These are phyloP conservation scores for Saguinus midas DNA, from an alignment of 2,113 vertebrate genomes.

Conservation along the genomic window DNA sequence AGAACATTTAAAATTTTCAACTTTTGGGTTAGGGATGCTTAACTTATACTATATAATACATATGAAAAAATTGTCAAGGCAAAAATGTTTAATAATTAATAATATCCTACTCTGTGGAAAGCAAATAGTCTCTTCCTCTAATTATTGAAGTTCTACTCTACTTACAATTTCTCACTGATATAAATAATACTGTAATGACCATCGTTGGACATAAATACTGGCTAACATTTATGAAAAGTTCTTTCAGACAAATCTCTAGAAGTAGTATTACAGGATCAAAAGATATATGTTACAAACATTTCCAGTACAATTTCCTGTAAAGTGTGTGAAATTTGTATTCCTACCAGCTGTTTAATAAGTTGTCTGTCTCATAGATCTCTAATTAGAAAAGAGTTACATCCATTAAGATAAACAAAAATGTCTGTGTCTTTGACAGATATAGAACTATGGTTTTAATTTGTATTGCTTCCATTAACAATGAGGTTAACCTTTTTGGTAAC, in stretches of 20 bases:
- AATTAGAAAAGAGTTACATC: not conserved
- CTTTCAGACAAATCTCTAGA: not conserved
- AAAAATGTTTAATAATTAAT: constrained; percentile 10
- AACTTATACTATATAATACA: not conserved
- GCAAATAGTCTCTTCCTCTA: not conserved
- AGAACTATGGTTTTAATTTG: not conserved
- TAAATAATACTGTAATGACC: not conserved
- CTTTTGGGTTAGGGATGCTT: not conserved
- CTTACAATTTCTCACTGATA: not conserved
- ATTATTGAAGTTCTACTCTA: not conserved
- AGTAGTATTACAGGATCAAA: not conserved
- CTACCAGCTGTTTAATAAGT: not conserved
- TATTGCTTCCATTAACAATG: not conserved
- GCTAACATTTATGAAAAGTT: not conserved
- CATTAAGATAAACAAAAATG: not conserved
- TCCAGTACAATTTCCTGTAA: not conserved
- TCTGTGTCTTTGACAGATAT: not conserved
- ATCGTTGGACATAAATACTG: not conserved
- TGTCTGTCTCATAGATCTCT: not conserved
- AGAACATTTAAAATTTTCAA: not conserved
- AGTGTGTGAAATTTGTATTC: not conserved
- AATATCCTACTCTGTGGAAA: not conserved
- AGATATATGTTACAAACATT: not conserved
- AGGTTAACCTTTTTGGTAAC: not conserved
- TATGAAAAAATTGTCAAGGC: not conserved